Conservation (phyloP, 1,140 invertebrate genomes). For the Lordiphosa mommai region DNA sequence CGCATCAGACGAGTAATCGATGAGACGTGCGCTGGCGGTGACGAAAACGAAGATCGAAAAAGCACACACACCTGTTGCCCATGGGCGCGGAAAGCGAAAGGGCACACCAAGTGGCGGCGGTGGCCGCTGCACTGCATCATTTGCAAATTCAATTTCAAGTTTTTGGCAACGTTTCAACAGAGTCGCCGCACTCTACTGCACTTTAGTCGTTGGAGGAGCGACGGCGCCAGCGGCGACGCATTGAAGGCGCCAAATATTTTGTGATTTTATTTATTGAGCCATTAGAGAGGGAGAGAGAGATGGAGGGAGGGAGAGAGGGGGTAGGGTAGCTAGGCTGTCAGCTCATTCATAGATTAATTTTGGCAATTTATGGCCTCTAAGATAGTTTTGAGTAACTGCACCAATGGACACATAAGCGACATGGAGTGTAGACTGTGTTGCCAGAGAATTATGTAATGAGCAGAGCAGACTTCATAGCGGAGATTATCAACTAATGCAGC, state of each 20-base stretch:
- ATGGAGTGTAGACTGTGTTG: conserved; percentile 32
- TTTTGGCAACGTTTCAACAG: conserved; percentile 69
- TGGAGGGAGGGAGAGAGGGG: background rate
- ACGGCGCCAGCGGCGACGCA: conserved; percentile 44
- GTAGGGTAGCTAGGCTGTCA: conserved; percentile 33
- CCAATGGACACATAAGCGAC: conserved; percentile 36
- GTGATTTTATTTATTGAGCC: conserved; percentile 68
- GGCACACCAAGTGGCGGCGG: conserved; percentile 28
- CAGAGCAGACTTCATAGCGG: conserved; percentile 2
- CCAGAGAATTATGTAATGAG: conserved; percentile 58
- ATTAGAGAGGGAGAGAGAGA: conserved; percentile 24
- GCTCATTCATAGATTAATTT: conserved; percentile 75
- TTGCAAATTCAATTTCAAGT: conserved; percentile 70
- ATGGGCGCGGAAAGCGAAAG: conserved; percentile 41
- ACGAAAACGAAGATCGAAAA: conserved; percentile 7
- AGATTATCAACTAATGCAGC: no score
- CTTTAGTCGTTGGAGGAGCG: conserved; percentile 22
- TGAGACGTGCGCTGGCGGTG: conserved; percentile 55
- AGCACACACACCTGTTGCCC: conserved; percentile 49
- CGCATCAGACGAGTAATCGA: conserved; percentile 55
- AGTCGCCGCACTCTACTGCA: conserved; percentile 16
- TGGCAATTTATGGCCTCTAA: conserved; percentile 61
- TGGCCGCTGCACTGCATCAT: conserved; percentile 64
- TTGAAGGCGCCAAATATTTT: conserved; percentile 49
- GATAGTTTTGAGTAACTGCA: conserved; percentile 73